phyloP scores from a whole-genome alignment of 2,888 invertebrate genomes.

The Asteroscopus sphinx region DNA sequence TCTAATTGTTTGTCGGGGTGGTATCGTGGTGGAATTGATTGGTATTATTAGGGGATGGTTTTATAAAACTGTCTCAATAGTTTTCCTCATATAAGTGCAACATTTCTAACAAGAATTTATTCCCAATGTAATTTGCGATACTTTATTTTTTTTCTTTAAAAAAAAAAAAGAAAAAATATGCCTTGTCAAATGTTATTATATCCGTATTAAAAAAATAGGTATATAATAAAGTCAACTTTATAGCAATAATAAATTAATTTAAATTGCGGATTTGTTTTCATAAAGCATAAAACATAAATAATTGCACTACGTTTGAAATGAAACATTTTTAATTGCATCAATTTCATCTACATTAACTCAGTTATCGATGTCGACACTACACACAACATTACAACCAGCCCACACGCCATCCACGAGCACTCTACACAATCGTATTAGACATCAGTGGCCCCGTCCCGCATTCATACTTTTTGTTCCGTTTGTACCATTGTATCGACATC shows the following conservation, averaged over 20 bases:
- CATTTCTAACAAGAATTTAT: background rate
- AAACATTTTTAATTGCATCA: too few species aligned
- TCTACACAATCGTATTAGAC: slow-evolving; percentile 81
- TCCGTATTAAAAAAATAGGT: too few species aligned
- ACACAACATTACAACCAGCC: slow-evolving; percentile 22
- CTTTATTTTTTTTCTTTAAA: too few species aligned
- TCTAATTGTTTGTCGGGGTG: slow-evolving; percentile 66
- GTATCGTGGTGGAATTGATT: slow-evolving; percentile 53
- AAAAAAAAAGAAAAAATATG: too few species aligned
- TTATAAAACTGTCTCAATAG: slow-evolving; percentile 18
- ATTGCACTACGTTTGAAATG: too few species aligned
- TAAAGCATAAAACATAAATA: too few species aligned
- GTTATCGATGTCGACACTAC: slow-evolving; percentile 51
- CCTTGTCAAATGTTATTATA: too few species aligned
- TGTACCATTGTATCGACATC: slow-evolving; percentile 51
- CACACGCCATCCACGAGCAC: slow-evolving; percentile 72
- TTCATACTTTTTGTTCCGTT: slow-evolving; percentile 24
- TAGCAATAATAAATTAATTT: too few species aligned
- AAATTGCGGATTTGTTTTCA: too few species aligned
- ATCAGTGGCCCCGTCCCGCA: slow-evolving; percentile 64
- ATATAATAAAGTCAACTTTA: too few species aligned
- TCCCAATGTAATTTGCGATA: background rate
- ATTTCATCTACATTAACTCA: background rate
- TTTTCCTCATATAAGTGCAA: slow-evolving; percentile 6
- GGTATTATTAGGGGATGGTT: slow-evolving; percentile 59